phyloP scores from a whole-genome alignment of 2,113 vertebrate species.

The Atherinomorus stipes region DNA sequence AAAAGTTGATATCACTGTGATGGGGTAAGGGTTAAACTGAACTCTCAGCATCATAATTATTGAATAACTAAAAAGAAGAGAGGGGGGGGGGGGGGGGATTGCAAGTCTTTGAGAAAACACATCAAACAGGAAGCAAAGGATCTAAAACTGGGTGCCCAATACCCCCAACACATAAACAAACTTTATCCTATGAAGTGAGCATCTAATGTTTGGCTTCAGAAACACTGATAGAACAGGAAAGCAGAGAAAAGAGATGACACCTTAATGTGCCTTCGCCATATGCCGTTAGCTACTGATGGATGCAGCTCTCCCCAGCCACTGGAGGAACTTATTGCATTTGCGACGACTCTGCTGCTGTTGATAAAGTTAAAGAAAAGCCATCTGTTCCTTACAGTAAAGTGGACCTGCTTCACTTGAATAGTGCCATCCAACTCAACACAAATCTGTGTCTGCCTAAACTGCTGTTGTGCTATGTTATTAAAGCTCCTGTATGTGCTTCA shows the following conservation, averaged over 20 bases:
- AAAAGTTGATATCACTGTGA: neutral
- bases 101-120: conserved; percentile 42
- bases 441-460: conserved; percentile 21
- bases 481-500: conserved; percentile 24
- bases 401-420: conserved; percentile 33
- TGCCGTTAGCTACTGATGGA: conserved; percentile 70
- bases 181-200: conserved; percentile 62
- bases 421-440: conserved; percentile 10
- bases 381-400: conserved; percentile 71
- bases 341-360: conserved; percentile 41
- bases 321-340: conserved; percentile 61
- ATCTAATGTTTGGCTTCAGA: conserved; percentile 68
- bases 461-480: neutral
- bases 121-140: conserved; percentile 39
- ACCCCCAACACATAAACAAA: conserved; percentile 23
- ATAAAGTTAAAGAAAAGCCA: conserved; percentile 78
- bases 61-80: conserved; percentile 17
- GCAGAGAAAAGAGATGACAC: conserved; percentile 51
- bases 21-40: neutral
- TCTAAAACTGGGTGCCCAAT: conserved; percentile 44
- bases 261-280: conserved; percentile 70
- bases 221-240: conserved; percentile 37
- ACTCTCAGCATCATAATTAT: conserved; percentile 13
- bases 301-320: conserved; percentile 57
- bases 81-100: neutral